phyloP scores from a whole-genome alignment of 2,113 vertebrate genomes.

The Pygoscelis adeliae region DNA sequence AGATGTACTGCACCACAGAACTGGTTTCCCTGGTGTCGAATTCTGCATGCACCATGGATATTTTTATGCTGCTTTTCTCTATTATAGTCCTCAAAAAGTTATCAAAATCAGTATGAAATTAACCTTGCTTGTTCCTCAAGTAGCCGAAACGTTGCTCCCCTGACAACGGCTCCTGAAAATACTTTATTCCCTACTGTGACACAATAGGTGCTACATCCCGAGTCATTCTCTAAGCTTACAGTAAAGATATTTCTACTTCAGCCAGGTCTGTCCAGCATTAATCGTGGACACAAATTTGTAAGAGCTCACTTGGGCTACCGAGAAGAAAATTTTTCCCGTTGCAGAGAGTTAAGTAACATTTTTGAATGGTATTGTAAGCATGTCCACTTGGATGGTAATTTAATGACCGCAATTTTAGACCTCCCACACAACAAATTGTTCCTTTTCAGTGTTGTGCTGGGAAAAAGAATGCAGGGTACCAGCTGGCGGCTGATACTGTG shows the following conservation, averaged over 20 bases:
- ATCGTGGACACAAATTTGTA: neutral
- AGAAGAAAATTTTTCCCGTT: neutral
- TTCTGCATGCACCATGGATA: neutral
- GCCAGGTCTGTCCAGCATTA: neutral
- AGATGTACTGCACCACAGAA: slow-evolving; percentile 8
- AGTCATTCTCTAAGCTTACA: slow-evolving; percentile 16
- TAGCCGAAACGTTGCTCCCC: slow-evolving; percentile 19
- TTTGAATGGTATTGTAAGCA: slow-evolving; percentile 46
- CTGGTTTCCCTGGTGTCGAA: slow-evolving; percentile 49
- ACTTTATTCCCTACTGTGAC: slow-evolving; percentile 22
- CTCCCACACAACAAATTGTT: slow-evolving; percentile 66
- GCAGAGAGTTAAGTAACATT: slow-evolving; percentile 38
- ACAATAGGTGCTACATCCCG: neutral
- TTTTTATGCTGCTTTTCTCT: slow-evolving; percentile 58
- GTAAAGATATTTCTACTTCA: slow-evolving; percentile 7
- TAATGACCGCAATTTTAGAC: slow-evolving; percentile 56
- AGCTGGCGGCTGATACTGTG: slow-evolving; percentile 58
- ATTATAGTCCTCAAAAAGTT: slow-evolving; percentile 41
- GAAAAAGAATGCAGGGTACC: slow-evolving; percentile 30
- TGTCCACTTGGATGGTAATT: slow-evolving; percentile 62
- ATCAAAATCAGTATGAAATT: slow-evolving; percentile 63
- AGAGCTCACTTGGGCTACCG: neutral
- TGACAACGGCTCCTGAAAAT: slow-evolving; percentile 41
- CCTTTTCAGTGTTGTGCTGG: slow-evolving; percentile 45
- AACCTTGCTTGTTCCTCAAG: slow-evolving; percentile 56